Conservation (phyloP, 2,113 vertebrate species). For the Plotosus lineatus region DNA sequence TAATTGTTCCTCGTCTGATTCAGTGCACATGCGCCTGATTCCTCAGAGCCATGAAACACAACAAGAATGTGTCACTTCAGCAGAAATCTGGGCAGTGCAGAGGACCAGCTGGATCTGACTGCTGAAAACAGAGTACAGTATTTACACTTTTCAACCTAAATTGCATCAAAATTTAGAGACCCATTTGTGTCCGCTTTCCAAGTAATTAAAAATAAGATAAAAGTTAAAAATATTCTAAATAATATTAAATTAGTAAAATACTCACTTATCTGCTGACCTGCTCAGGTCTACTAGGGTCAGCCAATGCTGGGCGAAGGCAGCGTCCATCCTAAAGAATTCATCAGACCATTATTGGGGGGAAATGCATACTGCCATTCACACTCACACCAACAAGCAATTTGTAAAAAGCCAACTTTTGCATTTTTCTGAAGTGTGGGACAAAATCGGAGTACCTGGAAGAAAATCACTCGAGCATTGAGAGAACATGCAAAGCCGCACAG, state of each 20-base stretch:
- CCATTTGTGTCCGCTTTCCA: not conserved
- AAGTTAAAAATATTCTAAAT: not conserved
- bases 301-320: too few species aligned
- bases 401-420: too few species aligned
- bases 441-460: too few species aligned
- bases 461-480: too few species aligned
- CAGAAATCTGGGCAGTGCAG: not conserved
- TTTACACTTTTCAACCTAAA: not conserved
- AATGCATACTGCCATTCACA: too few species aligned
- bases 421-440: too few species aligned
- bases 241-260: not conserved
- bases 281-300: too few species aligned
- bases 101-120: not conserved
- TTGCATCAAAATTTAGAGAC: not conserved
- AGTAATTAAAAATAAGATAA: not conserved
- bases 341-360: too few species aligned
- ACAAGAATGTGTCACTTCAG: slow-evolving; percentile 18
- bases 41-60: not conserved
- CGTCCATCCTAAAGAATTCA: too few species aligned
- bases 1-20: not conserved
- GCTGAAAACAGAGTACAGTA: not conserved
- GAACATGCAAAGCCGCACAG: too few species aligned
- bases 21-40: not conserved
- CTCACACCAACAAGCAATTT: too few species aligned
- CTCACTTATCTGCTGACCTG: too few species aligned